phyloP scores from a whole-genome alignment of 1,140 invertebrate species.

The Conus betulinus region DNA sequence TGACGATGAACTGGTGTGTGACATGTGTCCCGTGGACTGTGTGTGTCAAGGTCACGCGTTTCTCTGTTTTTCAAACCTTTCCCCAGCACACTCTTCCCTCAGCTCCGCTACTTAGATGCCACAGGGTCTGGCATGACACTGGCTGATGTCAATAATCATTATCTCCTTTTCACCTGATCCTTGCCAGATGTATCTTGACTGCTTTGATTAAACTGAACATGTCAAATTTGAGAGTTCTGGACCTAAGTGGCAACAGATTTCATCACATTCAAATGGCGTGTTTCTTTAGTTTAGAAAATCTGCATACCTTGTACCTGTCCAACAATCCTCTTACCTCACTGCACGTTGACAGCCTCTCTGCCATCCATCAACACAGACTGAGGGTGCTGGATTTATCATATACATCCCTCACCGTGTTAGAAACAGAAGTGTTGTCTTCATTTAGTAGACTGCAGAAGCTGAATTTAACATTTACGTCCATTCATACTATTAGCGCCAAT shows the following conservation, averaged over 20 bases:
- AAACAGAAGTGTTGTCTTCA: slow-evolving; percentile 7
- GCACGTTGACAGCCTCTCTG: background rate
- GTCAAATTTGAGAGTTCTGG: background rate
- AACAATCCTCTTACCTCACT: background rate
- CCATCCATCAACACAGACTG: background rate
- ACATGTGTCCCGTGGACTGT: slow-evolving; percentile 47
- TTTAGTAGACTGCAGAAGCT: slow-evolving; percentile 23
- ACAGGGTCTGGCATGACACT: background rate
- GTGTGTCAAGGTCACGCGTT: slow-evolving; percentile 20
- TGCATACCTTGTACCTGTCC: slow-evolving; percentile 6
- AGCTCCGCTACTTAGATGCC: background rate
- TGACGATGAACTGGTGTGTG: slow-evolving; percentile 41
- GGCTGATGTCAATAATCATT: background rate
- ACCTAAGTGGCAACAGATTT: slow-evolving; percentile 36
- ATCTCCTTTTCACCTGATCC: background rate
- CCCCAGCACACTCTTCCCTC: background rate
- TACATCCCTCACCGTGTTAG: background rate
- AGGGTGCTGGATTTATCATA: background rate
- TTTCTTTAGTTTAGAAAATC: slow-evolving; percentile 19
- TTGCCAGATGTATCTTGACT: background rate
- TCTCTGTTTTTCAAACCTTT: slow-evolving; percentile 5
- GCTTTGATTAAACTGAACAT: background rate
- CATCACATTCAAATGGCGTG: background rate
- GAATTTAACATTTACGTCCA: background rate
- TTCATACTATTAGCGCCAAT: slow-evolving; percentile 11